Base-by-base conservation (phyloP, 2,888 invertebrate genomes). In the Endomychus coccineus region DNA sequence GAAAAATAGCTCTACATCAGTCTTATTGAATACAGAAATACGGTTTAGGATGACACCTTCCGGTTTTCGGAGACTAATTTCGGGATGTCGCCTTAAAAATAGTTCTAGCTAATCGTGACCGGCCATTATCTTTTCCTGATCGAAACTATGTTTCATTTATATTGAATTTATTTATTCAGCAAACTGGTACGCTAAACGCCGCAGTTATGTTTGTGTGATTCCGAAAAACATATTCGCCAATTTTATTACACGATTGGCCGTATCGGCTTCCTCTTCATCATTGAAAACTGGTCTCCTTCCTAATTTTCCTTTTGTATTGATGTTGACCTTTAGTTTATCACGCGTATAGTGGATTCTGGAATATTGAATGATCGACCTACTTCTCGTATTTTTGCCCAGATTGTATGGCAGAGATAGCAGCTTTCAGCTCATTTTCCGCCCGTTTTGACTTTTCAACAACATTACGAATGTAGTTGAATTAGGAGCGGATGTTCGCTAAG, bases 21-120 rank as follows among this genome's bases (percentile, higher is more conserved):
- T 16, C 33, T 44, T 50, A 28, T 48, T 56, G 28, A 58, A 58
- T 29, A 47, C 48, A 14, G 42, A 36, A 16, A 51, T 46, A 12
- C 53, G 27, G 30, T 54, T 50, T 9, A 54, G 45, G 34, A 51
- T 53, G 3, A 50, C 55, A 21, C 47, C 49, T 40, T 55, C 53
- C n/a, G 52, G 45, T 31, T 55, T 49, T 21, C 51, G 23, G 4
- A 40, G 12, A 27, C 36, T 36, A 10, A 40, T 31, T 21, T 14
- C 15, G 17, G 24, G 22, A 28, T 38, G 25, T 6, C 33, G 24
- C 15, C 14, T 38, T 7, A 34, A 27, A 38, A 38, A 34, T 2
- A 27, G 19, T 25, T 14, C 16, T 14, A 33, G 11, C 32, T 16
- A 37, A 19, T 37, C 37, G 4, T 13, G 3, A 10, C 32, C 37